Evolutionary conservation across 2,888 invertebrate genomes (phyloP).

Genomic region (Gymnoscelis rufifasciata): DNA sequence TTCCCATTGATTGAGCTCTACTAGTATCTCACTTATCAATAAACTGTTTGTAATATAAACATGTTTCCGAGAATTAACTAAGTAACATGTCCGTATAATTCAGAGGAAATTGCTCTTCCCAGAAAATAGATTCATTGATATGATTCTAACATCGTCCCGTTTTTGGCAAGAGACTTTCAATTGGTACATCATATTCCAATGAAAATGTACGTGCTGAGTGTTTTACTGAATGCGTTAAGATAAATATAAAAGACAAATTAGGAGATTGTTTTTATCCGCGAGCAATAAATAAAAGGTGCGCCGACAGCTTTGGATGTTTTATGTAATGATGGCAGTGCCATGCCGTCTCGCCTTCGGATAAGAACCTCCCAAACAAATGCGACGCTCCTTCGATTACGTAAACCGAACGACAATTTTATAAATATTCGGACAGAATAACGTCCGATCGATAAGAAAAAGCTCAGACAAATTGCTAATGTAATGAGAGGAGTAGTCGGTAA

Average conservation of each 20-base stretch:
- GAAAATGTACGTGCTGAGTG: constrained; percentile 19
- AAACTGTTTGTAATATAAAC: constrained; percentile 2
- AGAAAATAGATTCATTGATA: constrained; percentile 10
- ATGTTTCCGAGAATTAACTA: not conserved
- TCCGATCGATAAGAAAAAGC: constrained; percentile 58
- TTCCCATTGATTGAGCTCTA: too few species aligned
- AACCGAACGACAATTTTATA: constrained; percentile 57
- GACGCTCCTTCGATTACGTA: constrained; percentile 64
- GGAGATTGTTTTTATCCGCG: constrained; percentile 23
- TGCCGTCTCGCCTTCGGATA: constrained; percentile 39
- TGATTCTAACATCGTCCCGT: constrained; percentile 15
- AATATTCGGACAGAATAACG: constrained; percentile 48
- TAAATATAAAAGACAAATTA: not conserved
- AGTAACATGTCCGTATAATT: constrained; percentile 10
- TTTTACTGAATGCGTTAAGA: constrained; percentile 17
- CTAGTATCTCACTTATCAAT: not conserved
- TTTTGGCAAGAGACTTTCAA: constrained; percentile 29
- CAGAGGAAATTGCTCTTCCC: constrained; percentile 3
- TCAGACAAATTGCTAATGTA: constrained; percentile 54
- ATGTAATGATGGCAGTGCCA: constrained; percentile 43
- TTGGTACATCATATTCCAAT: constrained; percentile 26
- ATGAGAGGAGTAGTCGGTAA: constrained; percentile 52
- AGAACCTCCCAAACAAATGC: constrained; percentile 50
- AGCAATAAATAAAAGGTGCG: constrained; percentile 27
- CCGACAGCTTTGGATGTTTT: constrained; percentile 39